Base-by-base conservation (phyloP, 2,113 vertebrate genomes). In the Myiozetetes cayanensis region DNA sequence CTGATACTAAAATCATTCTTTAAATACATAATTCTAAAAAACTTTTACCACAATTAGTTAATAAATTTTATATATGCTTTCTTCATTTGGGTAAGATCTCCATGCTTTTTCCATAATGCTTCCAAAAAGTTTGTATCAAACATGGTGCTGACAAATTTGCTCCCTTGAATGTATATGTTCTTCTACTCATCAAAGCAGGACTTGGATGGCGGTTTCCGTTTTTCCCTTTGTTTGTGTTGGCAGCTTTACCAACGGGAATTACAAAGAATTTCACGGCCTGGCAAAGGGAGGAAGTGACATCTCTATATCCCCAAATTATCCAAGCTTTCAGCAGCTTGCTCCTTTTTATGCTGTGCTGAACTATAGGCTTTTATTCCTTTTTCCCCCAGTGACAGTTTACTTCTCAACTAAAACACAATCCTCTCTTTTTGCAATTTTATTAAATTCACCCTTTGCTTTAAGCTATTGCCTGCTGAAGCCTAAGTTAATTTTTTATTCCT, bases 211-310 rank as follows among this genome's bases (percentile, higher is more conserved):
- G 90, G 55, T 88, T 91, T 74, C 47, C 22, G 4, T 49, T 87
- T 96, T 91, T 96, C 49, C 35, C 55, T 89, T 94, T 89, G 62
- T 91, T 94, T 83, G 63, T 93, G 85, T 88, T 94, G 85, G 82
- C 93, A 96, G 76, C 50, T 90, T 96, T 94, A 94, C 90, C 94
- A 77, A 33, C 55, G 92, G 94, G 92, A 97, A 96, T 96, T 94
- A 63, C 59, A 93, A 96, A 95, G 90, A 96, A 94, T 96, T 96
- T 95, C 91, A 94, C 92, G 93, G 94, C 78, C 90, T 90, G 82
- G 96, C 33, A 95, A 90, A 84, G 82, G 63, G 68, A 97, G 94
- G 94, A 96, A 92, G 85, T 52, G 65, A 96, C 95, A 97, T 96
- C 90, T 95, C 92, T 80, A 81, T 93, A 95, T 67, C 79, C 53